Evolutionary conservation across 2,888 invertebrate genomes (phyloP).

Genomic region (Ectemnius cavifrons): DNA sequence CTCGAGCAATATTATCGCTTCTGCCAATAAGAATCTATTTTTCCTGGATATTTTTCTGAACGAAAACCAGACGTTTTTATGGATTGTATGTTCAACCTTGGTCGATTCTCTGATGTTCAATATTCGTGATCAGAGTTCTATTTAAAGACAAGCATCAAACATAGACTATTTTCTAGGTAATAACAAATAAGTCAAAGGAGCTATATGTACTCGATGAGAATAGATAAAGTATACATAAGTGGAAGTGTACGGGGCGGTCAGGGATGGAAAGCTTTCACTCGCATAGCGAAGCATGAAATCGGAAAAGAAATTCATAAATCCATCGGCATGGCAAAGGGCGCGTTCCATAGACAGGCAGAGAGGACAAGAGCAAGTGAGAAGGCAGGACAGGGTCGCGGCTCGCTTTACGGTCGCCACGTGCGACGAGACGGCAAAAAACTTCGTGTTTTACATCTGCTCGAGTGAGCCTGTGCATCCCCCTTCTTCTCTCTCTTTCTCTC

Average conservation of each 20-base stretch:
- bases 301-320: constrained; percentile 36
- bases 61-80: too few species aligned
- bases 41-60: too few species aligned
- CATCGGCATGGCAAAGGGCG: constrained; percentile 21
- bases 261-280: not conserved
- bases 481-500: not conserved
- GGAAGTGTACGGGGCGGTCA: not conserved
- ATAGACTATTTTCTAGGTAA: too few species aligned
- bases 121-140: too few species aligned
- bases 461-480: not conserved
- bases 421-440: constrained; percentile 31
- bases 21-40: too few species aligned
- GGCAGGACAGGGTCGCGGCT: not conserved
- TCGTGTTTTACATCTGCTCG: constrained; percentile 47
- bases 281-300: constrained; percentile 9
- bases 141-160: too few species aligned
- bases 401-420: constrained; percentile 40
- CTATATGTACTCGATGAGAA: too few species aligned
- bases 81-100: too few species aligned
- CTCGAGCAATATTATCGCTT: too few species aligned
- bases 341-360: not conserved
- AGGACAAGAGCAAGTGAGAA: not conserved
- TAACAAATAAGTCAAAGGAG: too few species aligned
- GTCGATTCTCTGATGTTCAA: too few species aligned
- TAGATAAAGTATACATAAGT: too few species aligned